Evolutionary conservation across 1,140 invertebrate genomes (phyloP), one percentile per base, ranked within the genome.

Genomic region (Rhagoletis pomonella): DNA sequence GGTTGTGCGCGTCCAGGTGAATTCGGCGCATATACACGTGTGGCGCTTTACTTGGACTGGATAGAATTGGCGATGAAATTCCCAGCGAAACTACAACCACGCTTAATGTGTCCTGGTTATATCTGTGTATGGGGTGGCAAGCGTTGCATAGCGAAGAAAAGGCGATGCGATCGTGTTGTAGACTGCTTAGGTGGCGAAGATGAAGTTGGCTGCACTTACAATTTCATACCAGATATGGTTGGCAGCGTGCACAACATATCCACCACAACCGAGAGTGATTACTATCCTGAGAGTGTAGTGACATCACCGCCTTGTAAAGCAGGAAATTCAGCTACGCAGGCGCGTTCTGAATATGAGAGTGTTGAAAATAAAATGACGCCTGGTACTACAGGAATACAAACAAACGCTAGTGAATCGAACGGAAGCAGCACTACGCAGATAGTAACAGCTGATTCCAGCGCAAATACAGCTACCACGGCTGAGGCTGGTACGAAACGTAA

Each of bases 21-120:
- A 91, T 96, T 97, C 7, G 97, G 97, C n/a, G 96, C 96, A 87
- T 98, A 98, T 89, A 97, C 97, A 0, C 95, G 95, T 92, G 96
- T 97, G 29, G 95, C 95, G 60, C 92, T 95, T n/a, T 97, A 95
- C 91, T 89, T 96, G 4, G 91, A 95, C 65, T 98, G 97, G 97
- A 96, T 98, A 86, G 93, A 93, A 86, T 47, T 91, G 93, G 95
- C 90, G 87, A 90, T 90, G 9, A 88, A 85, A 2, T 88, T 90
- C 42, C 44, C 91, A 69, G 90, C 91, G 19, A 88, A 84, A 4
- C 77, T 85, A n/a, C 94, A 93, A 88, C 96, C 96, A 2, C 92
- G 94, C 86, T 93, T 94, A 88, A 92, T 94, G 60, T 97, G 96
- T 94, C 96, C 96, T 0, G 96, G 96, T 4, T 96, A 95, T 89